Base-by-base conservation (phyloP, 2,113 vertebrate species). In the Pampusana beccarii region DNA sequence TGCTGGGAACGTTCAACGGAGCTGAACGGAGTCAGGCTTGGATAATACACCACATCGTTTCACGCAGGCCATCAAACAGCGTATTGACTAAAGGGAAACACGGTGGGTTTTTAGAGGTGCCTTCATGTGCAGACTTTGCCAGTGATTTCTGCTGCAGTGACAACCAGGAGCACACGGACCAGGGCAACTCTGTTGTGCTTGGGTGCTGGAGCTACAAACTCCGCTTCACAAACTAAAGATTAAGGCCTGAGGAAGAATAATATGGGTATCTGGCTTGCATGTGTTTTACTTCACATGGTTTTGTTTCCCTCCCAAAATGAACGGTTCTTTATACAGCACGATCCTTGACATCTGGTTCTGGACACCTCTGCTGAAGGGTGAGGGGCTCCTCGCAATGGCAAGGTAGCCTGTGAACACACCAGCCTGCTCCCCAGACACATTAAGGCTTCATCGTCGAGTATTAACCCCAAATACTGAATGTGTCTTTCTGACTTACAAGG, bases 261-360 rank as follows among this genome's bases (percentile, higher is more conserved):
- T 9, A 60, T 14, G 16, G 7, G 11, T 54, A 44, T 40, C 25
- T 84, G 31, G 12, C 23, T 72, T 72, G 9, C 36, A 6, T 24
- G 50, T 64, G 26, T 13, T 88, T 69, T 85, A 61, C 79, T 82
- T 79, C 64, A 67, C 48, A 81, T 5, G 36, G 86, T 83, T 94
- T 71, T 53, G 65, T 53, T 86, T 81, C 16, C 8, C 13, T 84
- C 36, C 16, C 50, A 75, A 70, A 96, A 69, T 16, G 4, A 92
- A 72, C 42, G 29, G 29, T 60, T 92, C n/a, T 81, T 88, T 75
- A 72, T 65, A 64, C 4, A 56, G 34, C 48, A n/a, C 78, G 42
- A 90, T 92, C 69, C n/a, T 69, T 74, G 42, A 64, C 72, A 95
- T 79, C 65, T 93, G 86, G 21, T 94, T 86, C 42, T 94, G 77